Evolutionary conservation across 2,888 invertebrate species (phyloP).

Genomic region (Cartodere bifasciata): DNA sequence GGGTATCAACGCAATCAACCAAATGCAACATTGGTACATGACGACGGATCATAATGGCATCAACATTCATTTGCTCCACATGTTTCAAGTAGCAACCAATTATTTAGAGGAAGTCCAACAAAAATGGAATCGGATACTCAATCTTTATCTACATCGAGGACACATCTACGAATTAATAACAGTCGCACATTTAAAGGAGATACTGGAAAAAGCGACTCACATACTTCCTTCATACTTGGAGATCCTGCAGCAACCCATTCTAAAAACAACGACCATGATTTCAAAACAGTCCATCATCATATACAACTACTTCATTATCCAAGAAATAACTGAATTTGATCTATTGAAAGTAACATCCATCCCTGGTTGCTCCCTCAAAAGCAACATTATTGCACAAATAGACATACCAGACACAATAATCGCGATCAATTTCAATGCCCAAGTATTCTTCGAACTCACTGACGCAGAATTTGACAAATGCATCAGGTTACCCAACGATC

Average conservation of each 20-base stretch:
- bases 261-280: not conserved
- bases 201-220: too few species aligned
- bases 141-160: not conserved
- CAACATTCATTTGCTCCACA: not conserved
- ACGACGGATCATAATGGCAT: constrained; percentile 1
- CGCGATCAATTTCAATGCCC: constrained; percentile 7
- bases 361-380: not conserved
- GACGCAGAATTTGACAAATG: constrained; percentile 1
- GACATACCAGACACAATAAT: constrained; percentile 3
- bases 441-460: constrained; percentile 2
- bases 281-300: not conserved
- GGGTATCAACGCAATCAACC: constrained; percentile 3
- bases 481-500: not conserved
- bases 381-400: not conserved
- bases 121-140: not conserved
- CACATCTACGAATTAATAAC: constrained; percentile 3
- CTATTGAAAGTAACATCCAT: constrained; percentile 2
- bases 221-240: constrained; percentile 1
- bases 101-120: constrained; percentile 5
- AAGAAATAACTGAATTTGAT: constrained; percentile 2
- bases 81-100: constrained; percentile 5
- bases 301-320: constrained; percentile 2
- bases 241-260: not conserved
- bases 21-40: constrained; percentile 8
- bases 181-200: not conserved